Base-by-base conservation (phyloP, 64 coral and sea anemone genomes). In the Porites lutea region DNA sequence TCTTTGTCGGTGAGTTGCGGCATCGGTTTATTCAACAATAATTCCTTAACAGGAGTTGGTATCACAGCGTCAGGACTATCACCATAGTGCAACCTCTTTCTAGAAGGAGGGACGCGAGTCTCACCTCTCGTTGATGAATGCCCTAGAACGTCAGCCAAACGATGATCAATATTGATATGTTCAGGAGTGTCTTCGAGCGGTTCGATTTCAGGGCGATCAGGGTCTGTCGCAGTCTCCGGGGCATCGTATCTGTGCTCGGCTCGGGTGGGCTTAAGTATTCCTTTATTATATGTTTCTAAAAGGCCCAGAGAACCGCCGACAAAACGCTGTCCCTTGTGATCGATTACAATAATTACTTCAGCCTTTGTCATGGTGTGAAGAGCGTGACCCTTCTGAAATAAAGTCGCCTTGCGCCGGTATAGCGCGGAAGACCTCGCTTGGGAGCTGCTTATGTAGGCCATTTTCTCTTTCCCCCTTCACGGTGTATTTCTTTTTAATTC, bases 181-280 rank as follows among this genome's bases (percentile, higher is more conserved):
- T 88, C 69, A 59, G 86, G 86, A 54, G 71, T 88, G 50, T 88
- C 71, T 66, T 88, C 71, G 46, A 88, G 86, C 21, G 86, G 86
- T 73, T 47, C 69, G 20, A 88, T 75, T 50, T 75, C 45, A 75
- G 73, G 73, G 19, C 47, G 73, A 75, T 75, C 73, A 75, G 73
- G 73, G 73, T 75, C 46, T 49, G 73, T 75, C 51, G 73, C 49
- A 75, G 47, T 75, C 12, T 75, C 46, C 48, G 47, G 73, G 51
- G 73, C 73, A 75, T 75, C 73, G 46, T 75, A 75, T 13, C 73
- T 75, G 73, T 75, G 73, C 47, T 52, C 73, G 47, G 46, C 73
- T 75, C 51, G 73, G 73, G 66, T 70, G 66, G 66, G 66, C 19
- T 70, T 70, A 70, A 70, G 71, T 47, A 74, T 74, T 74, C 71